These are phyloP conservation scores for Pseudomyrmex sp. DNA, from an alignment of 1,140 invertebrate genomes.

Conservation along the genomic window DNA sequence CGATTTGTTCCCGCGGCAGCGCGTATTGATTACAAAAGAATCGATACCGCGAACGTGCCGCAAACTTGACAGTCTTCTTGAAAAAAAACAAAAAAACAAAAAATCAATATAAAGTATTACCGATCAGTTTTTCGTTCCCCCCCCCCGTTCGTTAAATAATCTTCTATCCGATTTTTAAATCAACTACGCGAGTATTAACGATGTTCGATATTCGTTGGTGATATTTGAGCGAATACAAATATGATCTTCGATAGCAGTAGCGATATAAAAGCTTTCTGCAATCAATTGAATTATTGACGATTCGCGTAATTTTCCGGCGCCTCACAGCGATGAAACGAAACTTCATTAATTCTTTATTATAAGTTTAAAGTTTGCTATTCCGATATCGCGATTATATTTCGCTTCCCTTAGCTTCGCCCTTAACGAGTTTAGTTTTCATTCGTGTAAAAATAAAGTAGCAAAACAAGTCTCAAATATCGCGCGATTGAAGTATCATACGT, in stretches of 20 bases:
- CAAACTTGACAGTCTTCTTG: background rate
- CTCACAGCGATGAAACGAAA: background rate
- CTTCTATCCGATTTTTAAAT: background rate
- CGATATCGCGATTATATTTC: too few species aligned
- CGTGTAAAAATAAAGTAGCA: background rate
- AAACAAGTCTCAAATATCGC: background rate
- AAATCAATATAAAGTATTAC: background rate
- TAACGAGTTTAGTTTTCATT: background rate
- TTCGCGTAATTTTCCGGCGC: background rate
- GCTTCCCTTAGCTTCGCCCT: background rate
- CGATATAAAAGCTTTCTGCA: background rate
- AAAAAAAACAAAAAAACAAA: background rate
- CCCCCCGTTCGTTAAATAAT: background rate
- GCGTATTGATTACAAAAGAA: background rate
- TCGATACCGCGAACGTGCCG: background rate
- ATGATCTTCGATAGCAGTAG: background rate
- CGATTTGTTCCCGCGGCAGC: background rate
- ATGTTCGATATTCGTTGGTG: background rate
- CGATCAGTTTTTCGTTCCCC: background rate
- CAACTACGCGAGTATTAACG: background rate
- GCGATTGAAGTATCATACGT: background rate
- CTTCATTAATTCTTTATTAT: background rate
- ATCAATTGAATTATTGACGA: background rate
- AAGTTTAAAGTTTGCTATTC: too few species aligned
- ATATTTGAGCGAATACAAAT: conserved; percentile 12